A percentile compares a stretch with the other conserved stretches of the same genome.
phyloP scores from a whole-genome alignment of 2,888 invertebrate genomes.

The Drosophila kuntzei region DNA sequence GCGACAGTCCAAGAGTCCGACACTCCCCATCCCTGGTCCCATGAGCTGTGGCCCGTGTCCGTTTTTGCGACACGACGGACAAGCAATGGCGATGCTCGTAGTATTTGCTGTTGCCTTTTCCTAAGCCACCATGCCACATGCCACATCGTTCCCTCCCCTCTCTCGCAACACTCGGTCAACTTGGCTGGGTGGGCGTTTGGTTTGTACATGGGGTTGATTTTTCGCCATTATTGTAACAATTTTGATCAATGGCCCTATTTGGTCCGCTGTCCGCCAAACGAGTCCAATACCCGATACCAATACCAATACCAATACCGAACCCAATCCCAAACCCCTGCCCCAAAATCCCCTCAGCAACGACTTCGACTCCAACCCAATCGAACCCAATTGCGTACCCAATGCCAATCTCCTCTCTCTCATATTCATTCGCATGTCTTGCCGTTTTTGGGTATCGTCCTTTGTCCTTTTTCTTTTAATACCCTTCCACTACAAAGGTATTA shows the following conservation, averaged over 20 bases:
- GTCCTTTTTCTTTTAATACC: constrained; percentile 36
- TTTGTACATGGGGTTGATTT: constrained; percentile 72
- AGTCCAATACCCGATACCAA: constrained; percentile 45
- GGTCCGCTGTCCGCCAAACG: constrained; percentile 61
- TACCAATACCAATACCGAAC: constrained; percentile 19
- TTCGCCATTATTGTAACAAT: constrained; percentile 84
- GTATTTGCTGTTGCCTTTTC: constrained; percentile 52
- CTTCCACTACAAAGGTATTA: not conserved
- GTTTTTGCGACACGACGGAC: constrained; percentile 58
- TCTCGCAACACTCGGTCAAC: constrained; percentile 20
- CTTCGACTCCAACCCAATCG: constrained; percentile 6
- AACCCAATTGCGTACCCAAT: constrained; percentile 20
- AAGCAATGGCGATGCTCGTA: constrained; percentile 72
- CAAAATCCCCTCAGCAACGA: not conserved
- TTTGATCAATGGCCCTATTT: constrained; percentile 82
- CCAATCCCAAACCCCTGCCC: not conserved
- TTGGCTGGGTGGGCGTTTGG: constrained; percentile 48
- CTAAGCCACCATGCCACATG: constrained; percentile 27
- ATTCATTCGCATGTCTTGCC: constrained; percentile 65
- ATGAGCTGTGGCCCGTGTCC: constrained; percentile 45
- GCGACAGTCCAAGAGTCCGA: constrained; percentile 27
- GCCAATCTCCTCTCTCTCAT: constrained; percentile 53
- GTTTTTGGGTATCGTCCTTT: constrained; percentile 40
- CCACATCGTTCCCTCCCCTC: constrained; percentile 3
- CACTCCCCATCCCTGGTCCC: constrained; percentile 28